phyloP scores from a whole-genome alignment of 2,888 invertebrate species.

The Heliconius cydno region DNA sequence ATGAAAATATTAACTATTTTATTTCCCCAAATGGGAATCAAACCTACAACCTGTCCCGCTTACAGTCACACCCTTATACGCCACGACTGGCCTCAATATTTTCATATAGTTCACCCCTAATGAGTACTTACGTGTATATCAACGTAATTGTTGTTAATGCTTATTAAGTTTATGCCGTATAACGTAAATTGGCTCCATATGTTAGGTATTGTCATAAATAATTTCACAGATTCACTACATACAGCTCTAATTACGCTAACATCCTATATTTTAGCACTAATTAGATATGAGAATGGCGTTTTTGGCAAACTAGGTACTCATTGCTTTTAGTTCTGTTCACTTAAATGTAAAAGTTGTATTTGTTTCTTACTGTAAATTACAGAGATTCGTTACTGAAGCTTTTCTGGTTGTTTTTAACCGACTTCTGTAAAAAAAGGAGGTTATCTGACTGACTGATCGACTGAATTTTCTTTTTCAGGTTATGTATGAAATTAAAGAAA shows the following conservation, averaged over 20 bases:
- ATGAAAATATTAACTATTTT: no score
- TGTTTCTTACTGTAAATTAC: not conserved
- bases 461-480: not conserved
- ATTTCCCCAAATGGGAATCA: no score
- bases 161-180: slow-evolving; percentile 20
- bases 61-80: no score
- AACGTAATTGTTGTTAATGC: slow-evolving; percentile 24
- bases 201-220: slow-evolving; percentile 28
- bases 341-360: not conserved
- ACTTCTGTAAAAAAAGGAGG: no score
- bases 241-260: slow-evolving; percentile 15
- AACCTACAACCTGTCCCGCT: no score
- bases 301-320: not conserved
- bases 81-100: no score
- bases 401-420: not conserved
- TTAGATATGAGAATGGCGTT: slow-evolving; percentile 11
- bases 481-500: not conserved
- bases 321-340: slow-evolving; percentile 5
- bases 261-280: slow-evolving; percentile 17
- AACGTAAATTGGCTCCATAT: slow-evolving; percentile 23
- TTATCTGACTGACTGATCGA: no score
- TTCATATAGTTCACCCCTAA: not conserved
- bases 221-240: slow-evolving; percentile 23
- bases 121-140: not conserved
- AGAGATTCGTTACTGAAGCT: not conserved